phyloP scores from a whole-genome alignment of 2,113 vertebrate species.

The Nannospalax galili region DNA sequence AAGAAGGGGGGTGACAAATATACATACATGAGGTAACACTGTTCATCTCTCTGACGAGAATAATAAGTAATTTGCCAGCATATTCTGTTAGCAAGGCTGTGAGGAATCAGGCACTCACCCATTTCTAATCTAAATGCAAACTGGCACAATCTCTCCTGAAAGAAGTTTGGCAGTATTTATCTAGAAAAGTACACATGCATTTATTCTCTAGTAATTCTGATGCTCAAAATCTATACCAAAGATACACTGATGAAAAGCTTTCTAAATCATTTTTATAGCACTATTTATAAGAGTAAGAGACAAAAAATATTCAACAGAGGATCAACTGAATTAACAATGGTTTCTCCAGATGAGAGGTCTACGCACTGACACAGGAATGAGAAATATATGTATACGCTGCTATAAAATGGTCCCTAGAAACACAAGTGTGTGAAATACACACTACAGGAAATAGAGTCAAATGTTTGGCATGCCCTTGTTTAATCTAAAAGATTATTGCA shows the following conservation, averaged over 20 bases:
- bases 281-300: background rate
- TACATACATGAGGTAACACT: background rate
- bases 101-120: background rate
- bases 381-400: background rate
- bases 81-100: background rate
- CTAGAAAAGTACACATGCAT: background rate
- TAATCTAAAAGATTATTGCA: background rate
- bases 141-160: background rate
- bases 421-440: background rate
- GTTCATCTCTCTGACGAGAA: conserved; percentile 27
- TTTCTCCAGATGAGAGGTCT: background rate
- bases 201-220: conserved; percentile 5
- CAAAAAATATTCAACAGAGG: background rate
- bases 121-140: conserved; percentile 42
- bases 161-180: conserved; percentile 28
- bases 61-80: conserved; percentile 25
- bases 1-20: background rate
- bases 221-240: conserved; percentile 37
- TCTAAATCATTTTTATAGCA: too few relatives aligned
- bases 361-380: background rate
- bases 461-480: background rate
- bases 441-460: background rate
- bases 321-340: background rate
- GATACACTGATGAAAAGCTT: background rate
- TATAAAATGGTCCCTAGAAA: background rate